Evolutionary conservation across 1,140 invertebrate species (phyloP), one percentile per base, ranked within the genome.

Genomic region (Heliconius himera): DNA sequence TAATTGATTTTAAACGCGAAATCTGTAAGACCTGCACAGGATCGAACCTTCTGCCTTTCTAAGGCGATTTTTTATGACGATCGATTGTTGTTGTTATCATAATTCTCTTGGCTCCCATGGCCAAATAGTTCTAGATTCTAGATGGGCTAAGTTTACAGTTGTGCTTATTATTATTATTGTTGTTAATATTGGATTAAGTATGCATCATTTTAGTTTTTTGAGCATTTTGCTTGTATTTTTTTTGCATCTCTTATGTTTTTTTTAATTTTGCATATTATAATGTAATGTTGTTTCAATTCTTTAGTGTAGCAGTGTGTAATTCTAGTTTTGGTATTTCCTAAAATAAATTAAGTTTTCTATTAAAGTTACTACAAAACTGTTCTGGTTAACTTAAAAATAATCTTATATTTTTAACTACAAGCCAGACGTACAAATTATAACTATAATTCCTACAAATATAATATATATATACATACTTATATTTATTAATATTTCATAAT

Each of bases 1-100:
- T 46, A 46, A 46, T 46, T 46, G 41, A 13, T 46, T 70, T 90
- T 96, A 70, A 90, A 95, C 66, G 88, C 94, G 33, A 88, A 91
- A 38, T 88, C 92, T 13, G 94, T 95, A 81, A 86, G 94, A 11
- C 95, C 95, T 78, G 95, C 95, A 77, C n/a, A 81, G 26, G 96
- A 97, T 93, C 93, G 95, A 20, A 97, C 97, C 3, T 92, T 97
- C 56, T 97, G 97, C 92, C 83, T 94, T 0, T 88, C 84, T n/a
- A 84, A 83, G 18, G 97, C 96, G 0, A 97, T 96, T 2, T 96
- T 97, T 94, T 97, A 97, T 88, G 95, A 97, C 90, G 95, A 97
- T 84, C 89, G 92, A 20, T 88, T 91, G 1, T 46, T 13, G 3
- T 16, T 46, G 2, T 46, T 3, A 16, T 13, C 3, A 46, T 46